Evolutionary conservation across 2,888 invertebrate species (phyloP).

Genomic region (Octodonta nipae): DNA sequence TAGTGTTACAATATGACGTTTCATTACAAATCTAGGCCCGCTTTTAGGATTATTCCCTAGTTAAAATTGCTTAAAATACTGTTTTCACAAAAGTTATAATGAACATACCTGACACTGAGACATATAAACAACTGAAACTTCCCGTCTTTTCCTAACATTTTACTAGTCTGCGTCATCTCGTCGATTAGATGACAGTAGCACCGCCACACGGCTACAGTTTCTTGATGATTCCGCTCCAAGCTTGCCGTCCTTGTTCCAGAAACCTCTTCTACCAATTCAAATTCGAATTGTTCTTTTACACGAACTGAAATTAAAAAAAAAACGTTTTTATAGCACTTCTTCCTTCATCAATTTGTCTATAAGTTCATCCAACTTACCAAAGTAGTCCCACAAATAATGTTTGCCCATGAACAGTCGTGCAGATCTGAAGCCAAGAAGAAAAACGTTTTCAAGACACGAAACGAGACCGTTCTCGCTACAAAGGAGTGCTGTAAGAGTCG

Average conservation of each 20-base stretch:
- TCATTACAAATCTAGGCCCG: too few relatives aligned
- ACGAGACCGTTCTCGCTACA: conserved; percentile 94
- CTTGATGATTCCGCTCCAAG: conserved; percentile 34
- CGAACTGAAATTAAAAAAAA: conserved; percentile 25
- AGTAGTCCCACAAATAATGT: conserved; percentile 96
- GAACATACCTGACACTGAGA: conserved; percentile 68
- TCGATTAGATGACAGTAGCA: conserved; percentile 81
- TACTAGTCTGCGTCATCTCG: conserved; percentile 73
- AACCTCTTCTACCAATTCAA: conserved; percentile 52
- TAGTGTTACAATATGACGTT: too few relatives aligned
- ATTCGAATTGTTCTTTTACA: conserved; percentile 69
- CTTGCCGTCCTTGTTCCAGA: conserved; percentile 30
- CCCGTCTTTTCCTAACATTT: conserved; percentile 90
- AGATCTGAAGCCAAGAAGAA: conserved; percentile 90
- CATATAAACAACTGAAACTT: conserved; percentile 95
- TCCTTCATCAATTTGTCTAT: conserved; percentile 3
- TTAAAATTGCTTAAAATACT: background rate
- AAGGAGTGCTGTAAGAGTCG: conserved; percentile 75
- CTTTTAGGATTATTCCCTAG: too few relatives aligned
- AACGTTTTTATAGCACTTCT: background rate
- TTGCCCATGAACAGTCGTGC: conserved; percentile 84
- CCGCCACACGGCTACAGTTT: conserved; percentile 59
- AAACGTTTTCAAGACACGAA: conserved; percentile 83
- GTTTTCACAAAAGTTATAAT: too few relatives aligned
- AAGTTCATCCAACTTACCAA: conserved; percentile 46